Evolutionary conservation across 2,888 invertebrate genomes (phyloP).

Genomic region (Rotaria socialis): DNA sequence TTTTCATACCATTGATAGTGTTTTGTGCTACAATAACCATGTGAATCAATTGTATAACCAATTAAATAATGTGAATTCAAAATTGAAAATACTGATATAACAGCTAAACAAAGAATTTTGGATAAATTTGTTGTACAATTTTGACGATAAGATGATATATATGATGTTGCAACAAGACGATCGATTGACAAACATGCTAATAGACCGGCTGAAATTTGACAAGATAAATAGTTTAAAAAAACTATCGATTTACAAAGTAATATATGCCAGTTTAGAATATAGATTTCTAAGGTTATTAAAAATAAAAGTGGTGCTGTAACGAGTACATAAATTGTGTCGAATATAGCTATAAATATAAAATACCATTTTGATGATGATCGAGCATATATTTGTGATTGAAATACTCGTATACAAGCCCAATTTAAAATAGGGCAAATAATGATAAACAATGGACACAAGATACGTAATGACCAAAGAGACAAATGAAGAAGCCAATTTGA

Average conservation of each 20-base stretch:
- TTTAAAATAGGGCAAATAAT: neutral
- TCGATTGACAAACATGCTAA: conserved; percentile 30
- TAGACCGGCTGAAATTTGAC: conserved; percentile 24
- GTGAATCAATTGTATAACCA: neutral
- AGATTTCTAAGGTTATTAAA: conserved; percentile 12
- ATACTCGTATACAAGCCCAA: neutral
- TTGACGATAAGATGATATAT: neutral
- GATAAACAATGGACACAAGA: neutral
- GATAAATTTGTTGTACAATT: conserved; percentile 7
- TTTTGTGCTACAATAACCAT: neutral
- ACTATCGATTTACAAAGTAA: neutral
- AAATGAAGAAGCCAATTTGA: neutral
- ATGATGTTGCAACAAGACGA: conserved; percentile 17
- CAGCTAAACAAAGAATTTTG: neutral
- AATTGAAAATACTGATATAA: neutral
- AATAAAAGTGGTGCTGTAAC: conserved; percentile 8
- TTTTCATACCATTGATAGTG: neutral
- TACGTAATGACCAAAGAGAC: conserved; percentile 25
- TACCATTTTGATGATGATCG: conserved; percentile 3
- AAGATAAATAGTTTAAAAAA: neutral
- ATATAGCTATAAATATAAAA: conserved; percentile 26
- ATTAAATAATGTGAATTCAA: conserved; percentile 21
- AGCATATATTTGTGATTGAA: neutral
- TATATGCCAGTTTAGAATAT: neutral
- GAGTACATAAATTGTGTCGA: conserved; percentile 16